Conservation (phyloP, 2,888 invertebrate genomes). For the Sinopyrophorus schimmeli region DNA sequence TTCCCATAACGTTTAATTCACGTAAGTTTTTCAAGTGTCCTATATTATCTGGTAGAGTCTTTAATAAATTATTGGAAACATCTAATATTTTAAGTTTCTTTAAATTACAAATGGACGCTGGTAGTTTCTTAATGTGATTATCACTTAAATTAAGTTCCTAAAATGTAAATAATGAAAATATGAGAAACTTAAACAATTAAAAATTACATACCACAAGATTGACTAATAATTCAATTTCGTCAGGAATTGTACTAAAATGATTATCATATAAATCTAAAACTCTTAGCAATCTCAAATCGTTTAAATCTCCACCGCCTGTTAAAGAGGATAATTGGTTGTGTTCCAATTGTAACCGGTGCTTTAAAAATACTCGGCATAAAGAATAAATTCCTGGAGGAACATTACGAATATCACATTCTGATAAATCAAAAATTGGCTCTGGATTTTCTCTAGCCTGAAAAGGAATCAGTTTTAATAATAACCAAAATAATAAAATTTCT, state of each 20-base stretch:
- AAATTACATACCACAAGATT: conserved; percentile 64
- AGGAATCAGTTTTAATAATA: neutral
- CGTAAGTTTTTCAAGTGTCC: conserved; percentile 66
- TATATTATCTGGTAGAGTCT: conserved; percentile 64
- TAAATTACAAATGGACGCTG: conserved; percentile 68
- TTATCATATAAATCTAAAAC: conserved; percentile 70
- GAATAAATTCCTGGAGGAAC: conserved; percentile 80
- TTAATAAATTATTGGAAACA: conserved; percentile 71
- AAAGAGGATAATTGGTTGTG: conserved; percentile 71
- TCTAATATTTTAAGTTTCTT: conserved; percentile 68
- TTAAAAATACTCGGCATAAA: conserved; percentile 79
- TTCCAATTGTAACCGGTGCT: conserved; percentile 69
- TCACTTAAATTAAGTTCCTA: conserved; percentile 75
- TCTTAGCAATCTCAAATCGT: conserved; percentile 69
- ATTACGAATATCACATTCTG: conserved; percentile 72
- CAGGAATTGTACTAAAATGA: conserved; percentile 65
- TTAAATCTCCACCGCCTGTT: conserved; percentile 71
- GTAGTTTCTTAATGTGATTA: conserved; percentile 71
- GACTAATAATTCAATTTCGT: conserved; percentile 66
- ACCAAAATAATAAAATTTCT: conserved; percentile 7
- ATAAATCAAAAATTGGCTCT: conserved; percentile 78
- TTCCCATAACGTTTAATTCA: conserved; percentile 64
- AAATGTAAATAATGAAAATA: conserved; percentile 28
- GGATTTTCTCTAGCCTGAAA: conserved; percentile 74
- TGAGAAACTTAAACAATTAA: conserved; percentile 9